Percentiles rank a stretch among this genome's conserved stretches.
Evolutionary conservation across 2,797 vertebrate genomes (phyloP).

Genomic region (Helarctos malayanus): DNA sequence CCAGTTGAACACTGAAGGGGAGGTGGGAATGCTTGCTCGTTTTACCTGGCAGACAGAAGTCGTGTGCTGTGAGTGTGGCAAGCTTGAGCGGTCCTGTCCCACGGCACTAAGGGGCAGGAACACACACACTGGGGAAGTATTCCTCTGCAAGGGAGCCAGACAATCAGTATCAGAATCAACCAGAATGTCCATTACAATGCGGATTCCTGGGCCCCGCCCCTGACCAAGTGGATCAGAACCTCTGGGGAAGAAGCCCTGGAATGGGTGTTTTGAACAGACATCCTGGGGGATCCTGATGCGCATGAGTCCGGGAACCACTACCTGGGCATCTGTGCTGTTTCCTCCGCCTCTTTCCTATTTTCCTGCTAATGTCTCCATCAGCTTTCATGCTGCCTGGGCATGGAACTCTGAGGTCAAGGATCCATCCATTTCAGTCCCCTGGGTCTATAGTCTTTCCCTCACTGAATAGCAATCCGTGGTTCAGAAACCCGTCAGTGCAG

Average conservation of each 20-base stretch:
- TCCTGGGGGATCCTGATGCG: neutral
- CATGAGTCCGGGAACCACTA: neutral
- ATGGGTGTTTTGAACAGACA: neutral
- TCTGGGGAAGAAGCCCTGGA: neutral
- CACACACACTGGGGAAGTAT: neutral
- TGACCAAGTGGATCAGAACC: neutral
- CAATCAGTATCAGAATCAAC: too few relatives aligned
- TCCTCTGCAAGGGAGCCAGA: neutral
- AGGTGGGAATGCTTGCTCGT: neutral
- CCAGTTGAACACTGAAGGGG: rapidly evolving
- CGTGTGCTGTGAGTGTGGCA: neutral
- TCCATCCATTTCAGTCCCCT: rapidly evolving
- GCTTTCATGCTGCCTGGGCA: neutral
- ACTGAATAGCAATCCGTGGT: neutral
- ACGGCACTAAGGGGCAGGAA: rapidly evolving
- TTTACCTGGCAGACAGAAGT: neutral
- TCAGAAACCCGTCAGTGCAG: neutral
- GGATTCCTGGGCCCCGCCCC: neutral
- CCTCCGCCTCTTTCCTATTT: neutral
- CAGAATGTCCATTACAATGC: neutral
- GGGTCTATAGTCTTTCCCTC: neutral
- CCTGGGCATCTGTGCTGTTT: rapidly evolving
- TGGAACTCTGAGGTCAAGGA: neutral
- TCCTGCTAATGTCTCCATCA: neutral
- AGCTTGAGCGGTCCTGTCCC: neutral